phyloP scores from a whole-genome alignment of 2,113 vertebrate species.

The Grammomys surdaster region DNA sequence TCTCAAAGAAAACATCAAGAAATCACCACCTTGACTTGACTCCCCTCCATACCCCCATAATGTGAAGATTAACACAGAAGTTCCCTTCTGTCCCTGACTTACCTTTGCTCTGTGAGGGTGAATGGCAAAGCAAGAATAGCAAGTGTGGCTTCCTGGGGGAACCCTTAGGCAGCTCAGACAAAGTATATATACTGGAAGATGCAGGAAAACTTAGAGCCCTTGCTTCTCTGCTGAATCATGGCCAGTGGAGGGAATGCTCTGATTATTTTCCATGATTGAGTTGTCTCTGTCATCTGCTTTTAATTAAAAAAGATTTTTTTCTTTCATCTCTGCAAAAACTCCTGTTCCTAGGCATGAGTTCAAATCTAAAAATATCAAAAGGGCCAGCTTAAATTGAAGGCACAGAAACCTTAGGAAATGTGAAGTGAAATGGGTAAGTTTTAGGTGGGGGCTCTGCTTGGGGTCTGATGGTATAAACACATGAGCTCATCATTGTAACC shows the following conservation, averaged over 20 bases:
- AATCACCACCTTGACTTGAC: background rate
- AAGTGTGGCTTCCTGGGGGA: background rate
- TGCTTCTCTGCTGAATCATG: background rate
- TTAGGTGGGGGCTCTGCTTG: background rate
- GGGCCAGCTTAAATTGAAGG: constrained; percentile 81
- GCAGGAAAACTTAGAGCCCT: background rate
- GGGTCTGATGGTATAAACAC: constrained; percentile 47
- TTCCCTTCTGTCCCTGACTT: background rate
- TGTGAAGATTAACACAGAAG: rapidly evolving
- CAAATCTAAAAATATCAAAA: constrained; percentile 81
- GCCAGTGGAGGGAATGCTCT: background rate
- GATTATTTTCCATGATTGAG: constrained; percentile 54
- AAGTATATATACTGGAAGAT: background rate
- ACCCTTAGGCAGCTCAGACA: background rate
- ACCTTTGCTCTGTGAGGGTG: background rate
- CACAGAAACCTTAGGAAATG: constrained; percentile 75
- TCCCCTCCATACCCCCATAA: too few relatives aligned
- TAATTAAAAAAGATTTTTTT: constrained; percentile 59
- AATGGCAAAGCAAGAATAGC: background rate
- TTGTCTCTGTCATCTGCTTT: constrained; percentile 76
- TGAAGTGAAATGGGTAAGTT: constrained; percentile 47
- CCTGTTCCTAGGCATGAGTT: constrained; percentile 63
- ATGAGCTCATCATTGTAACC: constrained; percentile 59
- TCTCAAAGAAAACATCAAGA: background rate
- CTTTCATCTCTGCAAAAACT: background rate